Evolutionary conservation across 2,797 vertebrate genomes (phyloP).

Genomic region (Dendrocincla fuliginosa): DNA sequence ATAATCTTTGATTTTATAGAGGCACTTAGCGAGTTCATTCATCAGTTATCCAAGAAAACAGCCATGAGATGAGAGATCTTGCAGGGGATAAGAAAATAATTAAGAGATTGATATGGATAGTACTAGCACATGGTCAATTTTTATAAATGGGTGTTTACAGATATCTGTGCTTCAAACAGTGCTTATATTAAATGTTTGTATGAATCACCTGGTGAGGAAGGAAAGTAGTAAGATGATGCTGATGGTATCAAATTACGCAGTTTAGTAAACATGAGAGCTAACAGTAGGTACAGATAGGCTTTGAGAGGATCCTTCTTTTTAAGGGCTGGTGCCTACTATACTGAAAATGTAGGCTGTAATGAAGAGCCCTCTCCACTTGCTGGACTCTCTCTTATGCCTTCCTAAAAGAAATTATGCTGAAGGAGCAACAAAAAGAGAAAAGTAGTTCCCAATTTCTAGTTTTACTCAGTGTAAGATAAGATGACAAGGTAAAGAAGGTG

Average conservation of each 20-base stretch:
- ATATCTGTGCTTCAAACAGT: not conserved
- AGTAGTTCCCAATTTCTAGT: not conserved
- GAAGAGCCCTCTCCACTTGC: not conserved
- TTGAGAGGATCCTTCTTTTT: not conserved
- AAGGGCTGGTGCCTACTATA: not conserved
- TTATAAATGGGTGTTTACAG: not conserved
- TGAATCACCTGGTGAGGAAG: not conserved
- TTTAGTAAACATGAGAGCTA: not conserved
- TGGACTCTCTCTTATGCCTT: not conserved
- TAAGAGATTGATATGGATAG: not conserved
- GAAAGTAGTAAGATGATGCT: not conserved
- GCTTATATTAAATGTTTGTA: not conserved
- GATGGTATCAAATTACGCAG: not conserved
- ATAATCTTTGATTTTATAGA: not conserved
- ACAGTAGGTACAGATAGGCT: not conserved
- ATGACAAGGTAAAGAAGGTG: not conserved
- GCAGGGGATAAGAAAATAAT: not conserved
- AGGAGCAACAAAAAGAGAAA: not conserved
- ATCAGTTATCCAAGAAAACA: not conserved
- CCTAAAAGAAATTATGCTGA: not conserved
- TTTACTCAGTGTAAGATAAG: not conserved
- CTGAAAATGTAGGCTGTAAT: not conserved
- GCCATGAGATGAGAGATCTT: not conserved
- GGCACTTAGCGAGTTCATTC: not conserved
- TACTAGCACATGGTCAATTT: not conserved